Evolutionary conservation across 2,797 vertebrate genomes (phyloP), one percentile per base, ranked within the genome.

Genomic region (Hephaestus fuliginosus): DNA sequence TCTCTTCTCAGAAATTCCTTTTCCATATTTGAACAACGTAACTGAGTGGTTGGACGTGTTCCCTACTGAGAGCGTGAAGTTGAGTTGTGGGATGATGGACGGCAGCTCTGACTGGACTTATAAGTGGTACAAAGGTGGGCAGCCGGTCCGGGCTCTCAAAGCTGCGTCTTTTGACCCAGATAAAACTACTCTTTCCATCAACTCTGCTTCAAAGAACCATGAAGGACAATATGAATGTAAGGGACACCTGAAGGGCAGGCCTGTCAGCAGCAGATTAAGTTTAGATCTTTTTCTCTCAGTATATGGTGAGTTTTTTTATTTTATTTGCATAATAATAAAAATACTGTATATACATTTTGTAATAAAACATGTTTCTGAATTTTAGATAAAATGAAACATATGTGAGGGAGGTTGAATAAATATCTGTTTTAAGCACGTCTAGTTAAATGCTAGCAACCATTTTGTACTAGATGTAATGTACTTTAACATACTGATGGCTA

Each of bases 21-120:
- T 79, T 68, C 89, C 90, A 7, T 20, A 12, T 18, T 10, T 92
- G 70, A 68, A 22, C 1, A 9, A 0, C 0, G 1, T 3, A 7
- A 91, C 82, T 3, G 2, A 1, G 1, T 93, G 93, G 93, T 7
- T 51, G 4, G 88, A 94, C 30, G 86, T 95, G 30, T 95, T 95
- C 61, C 84, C 76, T 22, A 25, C 4, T 30, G 94, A 95, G 84
- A 78, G 33, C 3, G 84, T 88, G 2, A 1, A 28, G 30, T 14
- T 95, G 56, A 81, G 0, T 18, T 95, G 95, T 81, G 53, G 2
- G 7, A 81, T 92, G 72, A 0, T 92, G 74, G 0, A 0, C 3
- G 4, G 0, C 15, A 5, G 17, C 69, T 51, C 82, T 11, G 4
- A n/a, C 5, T 95, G 94, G 95, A 81, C 0, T 1, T 94, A 87